These are phyloP conservation scores for Leptodirus hochenwartii DNA, from an alignment of 2,888 invertebrate genomes.

Conservation along the genomic window DNA sequence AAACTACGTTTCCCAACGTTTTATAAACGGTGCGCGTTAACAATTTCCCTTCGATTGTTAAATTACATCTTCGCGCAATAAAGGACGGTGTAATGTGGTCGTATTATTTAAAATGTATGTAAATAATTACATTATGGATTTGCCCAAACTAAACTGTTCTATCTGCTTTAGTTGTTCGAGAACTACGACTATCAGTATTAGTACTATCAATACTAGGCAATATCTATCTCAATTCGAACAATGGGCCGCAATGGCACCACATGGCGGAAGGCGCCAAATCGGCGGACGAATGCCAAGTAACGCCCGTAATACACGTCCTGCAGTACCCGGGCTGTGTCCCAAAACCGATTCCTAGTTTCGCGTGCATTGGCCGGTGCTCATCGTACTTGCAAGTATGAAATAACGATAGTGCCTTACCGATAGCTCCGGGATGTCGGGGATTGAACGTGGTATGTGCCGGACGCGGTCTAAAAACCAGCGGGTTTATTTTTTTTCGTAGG, in stretches of 20 bases:
- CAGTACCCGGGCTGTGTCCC: constrained; percentile 84
- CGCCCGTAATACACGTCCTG: constrained; percentile 79
- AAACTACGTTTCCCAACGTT: no score
- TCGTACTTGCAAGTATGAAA: constrained; percentile 70
- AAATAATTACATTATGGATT: no score
- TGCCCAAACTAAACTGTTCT: no score
- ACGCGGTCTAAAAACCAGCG: neutral
- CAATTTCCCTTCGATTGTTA: no score
- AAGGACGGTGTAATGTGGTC: no score
- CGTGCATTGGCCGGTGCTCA: constrained; percentile 78
- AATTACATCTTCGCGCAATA: no score
- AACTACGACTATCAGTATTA: no score
- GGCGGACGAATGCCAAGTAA: constrained; percentile 72
- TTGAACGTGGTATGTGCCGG: no score
- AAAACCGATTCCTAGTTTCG: constrained; percentile 84
- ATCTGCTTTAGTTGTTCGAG: no score
- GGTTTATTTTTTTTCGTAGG: constrained; percentile 31
- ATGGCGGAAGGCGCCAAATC: constrained; percentile 23
- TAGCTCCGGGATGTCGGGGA: no score
- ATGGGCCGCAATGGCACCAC: constrained; percentile 15
- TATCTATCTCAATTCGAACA: constrained; percentile 24
- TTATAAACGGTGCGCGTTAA: no score
- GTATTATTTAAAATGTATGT: no score
- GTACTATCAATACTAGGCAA: constrained; percentile 21
- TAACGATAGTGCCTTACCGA: neutral